A percentile compares a stretch with the other conserved stretches of the same genome.
Evolutionary conservation across 2,888 invertebrate genomes (phyloP).

Genomic region (Blastobasis lacticolella): DNA sequence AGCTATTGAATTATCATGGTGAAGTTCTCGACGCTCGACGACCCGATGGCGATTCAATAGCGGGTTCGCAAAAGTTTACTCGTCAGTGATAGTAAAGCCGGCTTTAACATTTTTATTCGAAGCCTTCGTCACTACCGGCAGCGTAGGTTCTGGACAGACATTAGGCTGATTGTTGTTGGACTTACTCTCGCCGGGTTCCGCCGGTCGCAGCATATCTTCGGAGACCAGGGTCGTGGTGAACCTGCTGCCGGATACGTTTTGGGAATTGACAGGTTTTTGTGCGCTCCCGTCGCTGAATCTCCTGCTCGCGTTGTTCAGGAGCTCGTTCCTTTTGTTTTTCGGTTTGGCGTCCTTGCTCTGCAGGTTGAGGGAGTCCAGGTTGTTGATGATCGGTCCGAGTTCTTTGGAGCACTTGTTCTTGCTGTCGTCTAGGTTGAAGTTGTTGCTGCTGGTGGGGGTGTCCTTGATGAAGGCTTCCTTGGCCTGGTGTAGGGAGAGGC

Average conservation of each 20-base stretch:
- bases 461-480: constrained; percentile 58
- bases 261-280: constrained; percentile 37
- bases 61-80: constrained; percentile 10
- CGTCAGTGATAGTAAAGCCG: constrained; percentile 48
- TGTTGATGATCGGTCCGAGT: constrained; percentile 28
- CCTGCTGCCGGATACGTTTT: constrained; percentile 38
- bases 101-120: constrained; percentile 44
- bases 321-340: constrained; percentile 38
- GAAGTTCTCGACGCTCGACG: no score
- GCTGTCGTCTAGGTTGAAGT: constrained; percentile 50
- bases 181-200: constrained; percentile 32
- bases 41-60: no score
- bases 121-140: constrained; percentile 51
- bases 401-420: constrained; percentile 42
- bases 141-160: constrained; percentile 15
- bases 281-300: constrained; percentile 58
- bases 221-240: constrained; percentile 59
- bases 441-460: constrained; percentile 60
- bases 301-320: constrained; percentile 51
- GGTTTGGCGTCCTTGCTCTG: constrained; percentile 38
- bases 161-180: constrained; percentile 28
- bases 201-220: constrained; percentile 40
- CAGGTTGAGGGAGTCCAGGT: constrained; percentile 41
- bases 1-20: no score
- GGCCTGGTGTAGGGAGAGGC: constrained; percentile 48